Evolutionary conservation across 1,140 invertebrate species (phyloP), one percentile per base, ranked within the genome.

Genomic region (Trissolcus basalis): DNA sequence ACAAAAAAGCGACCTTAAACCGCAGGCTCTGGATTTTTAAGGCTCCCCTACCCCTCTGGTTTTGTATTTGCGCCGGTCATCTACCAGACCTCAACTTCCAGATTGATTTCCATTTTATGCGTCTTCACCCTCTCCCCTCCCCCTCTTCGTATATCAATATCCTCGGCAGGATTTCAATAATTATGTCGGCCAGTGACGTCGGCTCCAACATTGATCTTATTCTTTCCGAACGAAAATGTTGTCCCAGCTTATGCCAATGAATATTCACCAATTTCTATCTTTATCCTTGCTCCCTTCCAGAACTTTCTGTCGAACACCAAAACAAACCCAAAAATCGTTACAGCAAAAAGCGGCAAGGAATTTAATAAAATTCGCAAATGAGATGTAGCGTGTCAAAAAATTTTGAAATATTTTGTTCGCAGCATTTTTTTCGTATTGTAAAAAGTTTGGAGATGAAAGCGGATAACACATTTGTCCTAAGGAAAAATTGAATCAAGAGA

Each of bases 1-100:
- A 69, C 55, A 55, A 60, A 54, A 47, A 70, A 56, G 39, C 50
- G 56, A 44, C 41, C 49, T 68, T 54, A 54, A 53, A 59, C 58
- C 12, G 11, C 13, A 13, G 4, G 11, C 19, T 19, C 13, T 13
- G 0, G 19, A 44, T 56, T 55, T 70, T 70, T 70, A 61, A 70
- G 55, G 56, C 54, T 49, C 48, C 41, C 32, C 51, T 47, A 55
- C 55, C 41, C 48, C 43, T 27, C 44, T 49, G 43, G 6, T 13
- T 67, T 14, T n/a, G n/a, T 51, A 58, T 51, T n/a, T 8, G 7
- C 35, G 8, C 19, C 48, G 41, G 54, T 45, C 64, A 53, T 45
- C 51, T 44, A 68, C 54, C 64, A 35, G 4, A 27, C 13, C 19
- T 19, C 49, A 6, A 51, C 50, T 39, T 51, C 6, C 1, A 67